Percentiles rank a stretch among this genome's conserved stretches.
phyloP scores from a whole-genome alignment of 2,797 vertebrate genomes.

The Hippocampus kuda region DNA sequence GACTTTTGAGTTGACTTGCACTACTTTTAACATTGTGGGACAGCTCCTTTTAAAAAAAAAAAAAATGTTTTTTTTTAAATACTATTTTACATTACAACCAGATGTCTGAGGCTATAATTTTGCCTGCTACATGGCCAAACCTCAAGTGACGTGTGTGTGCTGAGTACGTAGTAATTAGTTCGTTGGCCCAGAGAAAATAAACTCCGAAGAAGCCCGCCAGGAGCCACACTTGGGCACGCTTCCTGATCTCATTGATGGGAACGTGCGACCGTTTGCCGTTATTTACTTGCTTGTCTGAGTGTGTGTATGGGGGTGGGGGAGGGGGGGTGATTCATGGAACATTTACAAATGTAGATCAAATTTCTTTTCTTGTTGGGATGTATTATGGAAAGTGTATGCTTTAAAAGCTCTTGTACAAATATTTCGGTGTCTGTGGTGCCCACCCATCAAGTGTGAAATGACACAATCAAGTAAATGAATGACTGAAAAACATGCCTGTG shows the following conservation, averaged over 20 bases:
- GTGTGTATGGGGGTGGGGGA: too few relatives aligned
- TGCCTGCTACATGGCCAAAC: constrained; percentile 63
- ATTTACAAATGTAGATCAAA: neutral
- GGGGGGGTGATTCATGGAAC: neutral
- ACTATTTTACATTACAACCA: constrained; percentile 70
- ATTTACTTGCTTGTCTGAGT: neutral
- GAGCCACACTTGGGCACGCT: constrained; percentile 18
- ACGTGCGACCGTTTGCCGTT: neutral
- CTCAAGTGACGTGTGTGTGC: constrained; percentile 60
- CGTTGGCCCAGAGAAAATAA: constrained; percentile 62
- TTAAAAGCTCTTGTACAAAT: neutral
- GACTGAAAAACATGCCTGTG: neutral
- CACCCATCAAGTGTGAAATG: neutral
- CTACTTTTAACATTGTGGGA: constrained; percentile 42
- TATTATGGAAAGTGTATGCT: neutral
- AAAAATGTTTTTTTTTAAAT: constrained; percentile 76
- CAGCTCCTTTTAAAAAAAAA: constrained; percentile 55
- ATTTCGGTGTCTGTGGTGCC: neutral
- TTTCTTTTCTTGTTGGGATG: neutral
- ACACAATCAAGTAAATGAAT: neutral
- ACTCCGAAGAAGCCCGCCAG: constrained; percentile 45
- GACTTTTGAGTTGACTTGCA: constrained; percentile 18
- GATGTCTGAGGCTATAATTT: constrained; percentile 72
- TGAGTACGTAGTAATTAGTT: constrained; percentile 71
- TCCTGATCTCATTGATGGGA: constrained; percentile 24